Base-by-base conservation (phyloP, 2,888 invertebrate genomes). In the Noctua janthe region DNA sequence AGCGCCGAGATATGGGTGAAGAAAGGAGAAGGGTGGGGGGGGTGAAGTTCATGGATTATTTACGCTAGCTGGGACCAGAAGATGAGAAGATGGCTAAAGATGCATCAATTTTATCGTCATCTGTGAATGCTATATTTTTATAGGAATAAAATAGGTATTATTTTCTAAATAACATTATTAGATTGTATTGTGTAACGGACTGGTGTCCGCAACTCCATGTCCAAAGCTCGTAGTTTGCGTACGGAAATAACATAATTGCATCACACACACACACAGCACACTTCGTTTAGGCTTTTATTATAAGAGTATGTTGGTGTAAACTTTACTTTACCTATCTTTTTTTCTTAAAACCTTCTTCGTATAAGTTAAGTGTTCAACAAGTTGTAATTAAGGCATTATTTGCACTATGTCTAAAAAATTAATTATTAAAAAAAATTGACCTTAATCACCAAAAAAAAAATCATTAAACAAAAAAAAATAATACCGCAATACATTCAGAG, bases 11-110 rank as follows among this genome's bases (percentile, higher is more conserved):
- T 43, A 29, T 54, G 70, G 73, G 39, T 59, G 80, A 29, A 47
- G 73, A 10, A 29, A 39, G 49, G 23, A 11, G 43, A 23, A 29
- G 20, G 17, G 56, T 0, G 7, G n/a, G 4, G 29, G 8, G n/a
- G n/a, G 11, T 15, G 29, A 43, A 10, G 8, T 56, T 62, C 71
- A 54, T 29, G 23, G 59, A 74, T 81, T 74, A 74, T 81, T 75
- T 49, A 67, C 39, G 47, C 17, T 47, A 54, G 43, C 35, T 64
- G 17, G 51, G n/a, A 54, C 39, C 4, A 54, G 51, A 51, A 73
- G 47, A 73, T 47, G 47, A 56, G 7, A 62, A 15, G 5, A 29
- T 29, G n/a, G 15, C 49, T 47, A 17, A 64, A 5, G 47, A 23
- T 54, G 67, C 80, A 84, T 35, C 54, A n/a, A 56, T 49, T 39